Conservation (phyloP, 1,140 invertebrate species). For the Drosophila erecta region DNA sequence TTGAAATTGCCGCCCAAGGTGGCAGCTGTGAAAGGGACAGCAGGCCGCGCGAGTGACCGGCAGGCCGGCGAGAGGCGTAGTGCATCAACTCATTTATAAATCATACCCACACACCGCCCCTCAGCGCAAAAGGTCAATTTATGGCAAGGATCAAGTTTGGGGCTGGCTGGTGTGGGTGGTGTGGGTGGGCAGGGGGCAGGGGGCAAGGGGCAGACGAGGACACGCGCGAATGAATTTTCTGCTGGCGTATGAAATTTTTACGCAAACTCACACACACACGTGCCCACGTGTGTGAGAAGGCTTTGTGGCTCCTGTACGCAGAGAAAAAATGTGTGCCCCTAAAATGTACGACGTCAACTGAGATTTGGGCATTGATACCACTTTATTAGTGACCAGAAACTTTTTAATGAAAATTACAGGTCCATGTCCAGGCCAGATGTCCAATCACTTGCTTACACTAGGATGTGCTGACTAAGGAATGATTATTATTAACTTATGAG, state of each 20-base stretch:
- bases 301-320: background rate
- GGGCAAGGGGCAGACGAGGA: background rate
- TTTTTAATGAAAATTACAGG: too few relatives aligned
- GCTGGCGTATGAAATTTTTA: conserved; percentile 73
- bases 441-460: too few relatives aligned
- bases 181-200: background rate
- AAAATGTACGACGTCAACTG: background rate
- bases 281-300: conserved; percentile 1
- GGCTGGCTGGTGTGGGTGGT: background rate
- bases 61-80: background rate
- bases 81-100: conserved; percentile 50
- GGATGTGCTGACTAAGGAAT: too few relatives aligned
- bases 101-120: conserved; percentile 20
- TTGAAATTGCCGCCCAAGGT: conserved; percentile 33
- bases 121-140: conserved; percentile 19
- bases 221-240: conserved; percentile 74
- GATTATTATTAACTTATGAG: too few relatives aligned
- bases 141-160: conserved; percentile 23
- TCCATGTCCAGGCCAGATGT: too few relatives aligned
- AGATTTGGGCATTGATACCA: too few relatives aligned
- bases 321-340: background rate
- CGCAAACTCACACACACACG: conserved; percentile 38
- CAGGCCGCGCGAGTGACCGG: background rate
- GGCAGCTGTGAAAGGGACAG: conserved; percentile 20
- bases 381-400: too few relatives aligned